phyloP scores from a whole-genome alignment of 2,113 vertebrate genomes.

The Melanerpes formicivorus region DNA sequence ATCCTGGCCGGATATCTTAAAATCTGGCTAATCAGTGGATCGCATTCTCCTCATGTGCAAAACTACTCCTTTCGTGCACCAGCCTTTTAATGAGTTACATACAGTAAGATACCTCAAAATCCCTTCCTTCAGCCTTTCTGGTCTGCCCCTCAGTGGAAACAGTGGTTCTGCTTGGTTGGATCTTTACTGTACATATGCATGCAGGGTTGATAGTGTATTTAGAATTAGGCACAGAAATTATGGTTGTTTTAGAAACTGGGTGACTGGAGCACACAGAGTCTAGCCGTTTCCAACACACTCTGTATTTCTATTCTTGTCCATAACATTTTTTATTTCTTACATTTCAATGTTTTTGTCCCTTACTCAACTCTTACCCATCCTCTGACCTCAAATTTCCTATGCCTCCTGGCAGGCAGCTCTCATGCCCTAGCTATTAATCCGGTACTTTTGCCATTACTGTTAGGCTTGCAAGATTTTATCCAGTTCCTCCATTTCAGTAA shows the following conservation, averaged over 20 bases:
- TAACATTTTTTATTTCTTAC: not conserved
- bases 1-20: not conserved
- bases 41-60: not conserved
- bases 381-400: not conserved
- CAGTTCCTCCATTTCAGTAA: not conserved
- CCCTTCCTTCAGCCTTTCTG: not conserved
- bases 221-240: not conserved
- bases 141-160: not conserved
- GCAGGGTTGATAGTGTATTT: not conserved
- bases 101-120: not conserved
- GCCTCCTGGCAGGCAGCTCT: not conserved
- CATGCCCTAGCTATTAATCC: not conserved
- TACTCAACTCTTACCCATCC: not conserved
- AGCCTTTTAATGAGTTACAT: not conserved
- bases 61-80: fast-evolving
- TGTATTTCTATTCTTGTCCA: not conserved
- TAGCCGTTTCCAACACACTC: not conserved
- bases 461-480: not conserved
- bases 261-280: not conserved
- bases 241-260: not conserved
- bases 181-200: not conserved
- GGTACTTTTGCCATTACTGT: not conserved
- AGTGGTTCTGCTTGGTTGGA: not conserved
- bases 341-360: not conserved
- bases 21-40: not conserved